Evolutionary conservation across 1,140 invertebrate genomes (phyloP), one percentile per base, ranked within the genome.

Genomic region (Cyclina sinensis): DNA sequence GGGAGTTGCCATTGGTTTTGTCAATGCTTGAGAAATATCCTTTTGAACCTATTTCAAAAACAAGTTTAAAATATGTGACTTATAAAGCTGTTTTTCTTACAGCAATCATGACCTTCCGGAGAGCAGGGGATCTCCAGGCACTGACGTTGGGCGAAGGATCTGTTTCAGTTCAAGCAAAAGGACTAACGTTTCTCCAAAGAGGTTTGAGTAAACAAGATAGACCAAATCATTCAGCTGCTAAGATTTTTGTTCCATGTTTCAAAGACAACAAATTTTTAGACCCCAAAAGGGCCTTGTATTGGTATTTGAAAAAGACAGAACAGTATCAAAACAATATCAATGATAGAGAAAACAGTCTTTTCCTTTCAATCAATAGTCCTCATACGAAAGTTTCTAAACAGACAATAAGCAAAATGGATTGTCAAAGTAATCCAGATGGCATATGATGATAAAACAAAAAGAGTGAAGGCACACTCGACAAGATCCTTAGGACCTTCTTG

Each of bases 21-120:
- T 21, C 83, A 11, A 9, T 54, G 32, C 43, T 84, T 54, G 16
- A 86, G 30, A 54, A 74, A 59, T 51, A 37, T 78, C 84, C 79
- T 39, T 90, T 88, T 87, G 81, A 88, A 82, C 81, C 57, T 35
- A 35, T 62, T 39, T 79, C n/a, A 57, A 87, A 62, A 76, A 57
- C 76, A 68, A 37, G n/a, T 24, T 73, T 88, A 35, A 90, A 88
- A 73, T 74, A 79, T 70, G 57, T 85, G 7, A 73, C 73, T 9
- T 79, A 54, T 59, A 39, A 62, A 35, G 68, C 1, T 57, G n/a
- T n/a, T n/a, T n/a, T n/a, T n/a, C n/a, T n/a, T n/a, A n/a, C n/a
- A n/a, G n/a, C n/a, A n/a, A n/a, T 89, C 37, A 83, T 54, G 7
- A 79, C 76, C n/a, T 86, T 59, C 51, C 46, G 48, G 54, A 43